A percentile compares a stretch with the other conserved stretches of the same genome.
Evolutionary conservation across 2,797 vertebrate genomes (phyloP).

Genomic region (Acanthurus tractus): DNA sequence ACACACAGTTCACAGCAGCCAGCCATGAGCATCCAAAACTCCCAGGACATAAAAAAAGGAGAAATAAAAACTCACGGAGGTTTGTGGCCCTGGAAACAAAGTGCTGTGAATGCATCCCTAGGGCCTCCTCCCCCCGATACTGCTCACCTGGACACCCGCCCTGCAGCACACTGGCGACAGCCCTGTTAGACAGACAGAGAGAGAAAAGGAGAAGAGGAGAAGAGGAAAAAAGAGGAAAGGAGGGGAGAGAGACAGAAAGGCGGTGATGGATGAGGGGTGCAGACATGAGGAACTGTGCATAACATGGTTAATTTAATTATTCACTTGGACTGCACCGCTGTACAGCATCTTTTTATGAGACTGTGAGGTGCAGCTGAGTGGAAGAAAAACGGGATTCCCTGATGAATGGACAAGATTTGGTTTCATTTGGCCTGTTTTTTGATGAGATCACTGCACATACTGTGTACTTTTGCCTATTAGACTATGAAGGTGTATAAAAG

Average conservation of each 20-base stretch:
- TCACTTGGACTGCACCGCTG: slow-evolving; percentile 50
- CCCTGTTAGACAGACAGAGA: slow-evolving; percentile 81
- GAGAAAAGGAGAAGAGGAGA: too few relatives aligned
- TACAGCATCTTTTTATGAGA: slow-evolving; percentile 33
- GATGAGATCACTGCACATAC: slow-evolving; percentile 1
- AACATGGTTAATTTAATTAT: slow-evolving; percentile 66
- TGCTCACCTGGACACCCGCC: slow-evolving; percentile 93
- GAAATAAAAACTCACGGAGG: slow-evolving; percentile 89
- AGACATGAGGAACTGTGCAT: slow-evolving; percentile 48
- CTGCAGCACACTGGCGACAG: slow-evolving; percentile 96
- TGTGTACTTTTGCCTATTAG: not conserved
- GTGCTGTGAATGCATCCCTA: slow-evolving; percentile 95
- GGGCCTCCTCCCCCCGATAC: slow-evolving; percentile 93
- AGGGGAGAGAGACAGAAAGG: slow-evolving; percentile 33
- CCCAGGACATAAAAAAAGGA: not conserved
- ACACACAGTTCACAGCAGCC: slow-evolving; percentile 27
- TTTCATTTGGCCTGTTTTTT: slow-evolving; percentile 11
- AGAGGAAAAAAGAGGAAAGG: not conserved
- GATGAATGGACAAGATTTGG: not conserved
- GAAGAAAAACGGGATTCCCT: slow-evolving; percentile 24
- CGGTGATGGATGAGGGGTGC: slow-evolving; percentile 18
- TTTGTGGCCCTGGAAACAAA: slow-evolving; percentile 93
- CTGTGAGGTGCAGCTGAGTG: slow-evolving; percentile 30
- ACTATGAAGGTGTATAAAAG: slow-evolving; percentile 10
- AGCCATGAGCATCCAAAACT: slow-evolving; percentile 28